Conservation (phyloP, 2,113 vertebrate species). For the Sphaerodactylus townsendi region DNA sequence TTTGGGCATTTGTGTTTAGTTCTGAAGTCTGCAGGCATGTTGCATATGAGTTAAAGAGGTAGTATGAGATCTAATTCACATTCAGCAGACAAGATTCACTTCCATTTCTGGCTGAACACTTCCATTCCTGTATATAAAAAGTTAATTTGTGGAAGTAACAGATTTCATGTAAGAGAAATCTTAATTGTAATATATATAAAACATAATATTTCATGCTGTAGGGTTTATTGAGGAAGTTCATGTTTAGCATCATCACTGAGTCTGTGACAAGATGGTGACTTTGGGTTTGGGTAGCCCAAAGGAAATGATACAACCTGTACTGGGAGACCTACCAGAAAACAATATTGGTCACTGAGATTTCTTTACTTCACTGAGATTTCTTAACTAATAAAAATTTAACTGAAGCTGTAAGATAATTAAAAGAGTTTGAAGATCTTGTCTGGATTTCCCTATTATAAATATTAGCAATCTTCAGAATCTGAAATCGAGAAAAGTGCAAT, state of each 20-base stretch:
- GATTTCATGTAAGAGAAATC: neutral
- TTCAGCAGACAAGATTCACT: neutral
- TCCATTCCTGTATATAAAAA: neutral
- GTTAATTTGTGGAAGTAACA: neutral
- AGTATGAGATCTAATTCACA: neutral
- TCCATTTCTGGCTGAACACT: neutral
- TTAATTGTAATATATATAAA: neutral
- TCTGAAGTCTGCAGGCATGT: neutral
- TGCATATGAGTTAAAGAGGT: neutral
- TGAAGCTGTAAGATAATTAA: neutral
- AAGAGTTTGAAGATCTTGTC: neutral
- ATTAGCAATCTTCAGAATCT: neutral
- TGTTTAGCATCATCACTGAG: neutral
- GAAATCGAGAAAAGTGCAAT: neutral
- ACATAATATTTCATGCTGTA: neutral
- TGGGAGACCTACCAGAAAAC: neutral
- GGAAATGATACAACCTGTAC: neutral
- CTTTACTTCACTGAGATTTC: neutral
- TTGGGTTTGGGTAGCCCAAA: neutral
- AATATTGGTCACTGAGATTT: neutral
- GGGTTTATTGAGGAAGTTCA: neutral
- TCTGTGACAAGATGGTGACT: neutral
- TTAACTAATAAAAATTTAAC: neutral
- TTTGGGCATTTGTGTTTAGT: fast-evolving
- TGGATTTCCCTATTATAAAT: neutral